Evolutionary conservation across 2,797 vertebrate species (phyloP), one percentile per base, ranked within the genome.

Genomic region (Gobio occitaniae): DNA sequence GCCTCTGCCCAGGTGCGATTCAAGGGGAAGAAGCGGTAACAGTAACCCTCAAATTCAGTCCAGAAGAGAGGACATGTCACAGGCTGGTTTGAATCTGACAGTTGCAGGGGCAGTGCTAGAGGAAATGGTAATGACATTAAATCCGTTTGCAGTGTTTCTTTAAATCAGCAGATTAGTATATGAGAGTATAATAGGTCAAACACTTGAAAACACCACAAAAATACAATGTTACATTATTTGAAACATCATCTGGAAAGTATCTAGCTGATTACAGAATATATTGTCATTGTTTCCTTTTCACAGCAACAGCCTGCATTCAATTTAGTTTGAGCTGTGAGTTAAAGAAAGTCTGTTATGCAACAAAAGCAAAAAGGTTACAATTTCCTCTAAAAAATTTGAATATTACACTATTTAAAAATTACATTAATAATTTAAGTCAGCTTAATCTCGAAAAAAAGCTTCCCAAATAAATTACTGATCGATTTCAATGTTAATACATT

Each of bases 1-100:
- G 95, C 95, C 81, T 96, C 94, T 0, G 95, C 94, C 96, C 96
- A 96, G 11, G 95, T 96, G 86, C 95, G 95, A 86, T 94, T 96
- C 90, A 95, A 79, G 11, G 95, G 96, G 85, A 96, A 96, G 89
- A 96, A 95, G 5, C 95, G 91, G 78, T 95, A 96, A 89, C 96
- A 96, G 87, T 93, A 92, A 1, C 94, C 95, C 81, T 94, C 94
- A 0, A 96, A 96, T 87, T 96, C 95, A 0, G 94, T 95, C 95
- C 96, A 96, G 93, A 96, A 97, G 48, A 97, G 95, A 0, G 95
- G 95, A 87, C 95, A 96, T 85, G 93, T 88, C 25, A 93, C 93
- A 0, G 93, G 90, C 0, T 89, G 93, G 21, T 91, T 85, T 0
- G 93, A 89, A 87, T 95, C 96, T 0, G 92, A 91, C 59, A 96